Percentiles rank a stretch among this genome's conserved stretches.
Evolutionary conservation across 2,888 invertebrate genomes (phyloP).

Genomic region (Rotaria macrura): DNA sequence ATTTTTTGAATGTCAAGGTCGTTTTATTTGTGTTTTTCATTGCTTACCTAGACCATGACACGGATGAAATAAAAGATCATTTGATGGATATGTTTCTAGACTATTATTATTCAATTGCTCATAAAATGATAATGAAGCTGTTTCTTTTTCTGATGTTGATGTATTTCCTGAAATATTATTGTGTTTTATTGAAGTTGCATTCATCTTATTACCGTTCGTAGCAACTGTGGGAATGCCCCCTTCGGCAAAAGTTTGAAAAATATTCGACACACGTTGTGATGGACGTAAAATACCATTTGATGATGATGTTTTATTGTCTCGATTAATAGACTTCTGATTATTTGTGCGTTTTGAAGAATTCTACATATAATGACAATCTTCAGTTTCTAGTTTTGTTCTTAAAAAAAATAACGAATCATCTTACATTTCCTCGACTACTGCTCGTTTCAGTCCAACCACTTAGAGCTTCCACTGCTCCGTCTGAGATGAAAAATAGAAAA

Average conservation of each 20-base stretch:
- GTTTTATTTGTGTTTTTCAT: too few relatives aligned
- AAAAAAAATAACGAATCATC: not conserved
- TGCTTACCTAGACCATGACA: not conserved
- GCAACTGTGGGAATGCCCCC: not conserved
- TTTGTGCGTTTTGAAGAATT: not conserved
- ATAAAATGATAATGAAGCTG: not conserved
- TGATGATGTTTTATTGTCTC: not conserved
- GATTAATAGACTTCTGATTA: not conserved
- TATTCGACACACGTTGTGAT: constrained; percentile 10
- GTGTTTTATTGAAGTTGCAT: not conserved
- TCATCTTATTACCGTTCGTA: not conserved
- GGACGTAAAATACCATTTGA: not conserved
- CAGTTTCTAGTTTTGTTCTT: not conserved
- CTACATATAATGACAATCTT: not conserved
- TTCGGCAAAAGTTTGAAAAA: constrained; percentile 7
- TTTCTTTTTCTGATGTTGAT: not conserved
- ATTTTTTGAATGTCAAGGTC: too few relatives aligned
- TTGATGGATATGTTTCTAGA: not conserved
- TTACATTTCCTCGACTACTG: not conserved
- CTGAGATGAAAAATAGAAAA: too few relatives aligned
- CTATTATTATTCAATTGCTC: not conserved
- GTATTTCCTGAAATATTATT: not conserved
- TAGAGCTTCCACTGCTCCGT: not conserved
- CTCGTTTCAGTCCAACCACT: constrained; percentile 14
- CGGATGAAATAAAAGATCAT: constrained; percentile 13